Percentiles rank a stretch among this genome's conserved stretches.
phyloP scores from a whole-genome alignment of 2,113 vertebrate species.

The Psilopsiagon aymara region DNA sequence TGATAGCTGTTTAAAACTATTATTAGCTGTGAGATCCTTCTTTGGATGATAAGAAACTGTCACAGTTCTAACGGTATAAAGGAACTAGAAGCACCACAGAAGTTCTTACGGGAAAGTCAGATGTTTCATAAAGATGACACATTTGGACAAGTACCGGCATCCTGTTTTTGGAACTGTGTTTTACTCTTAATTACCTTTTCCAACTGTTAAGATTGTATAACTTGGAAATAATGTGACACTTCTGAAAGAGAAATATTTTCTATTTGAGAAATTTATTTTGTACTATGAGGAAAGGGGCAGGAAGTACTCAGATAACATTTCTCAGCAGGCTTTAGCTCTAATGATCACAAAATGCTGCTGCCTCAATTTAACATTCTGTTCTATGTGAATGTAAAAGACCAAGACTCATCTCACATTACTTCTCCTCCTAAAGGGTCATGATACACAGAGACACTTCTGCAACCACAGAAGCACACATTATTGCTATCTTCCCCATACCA shows the following conservation, averaged over 20 bases:
- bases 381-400: background rate
- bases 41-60: background rate
- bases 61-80: background rate
- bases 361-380: background rate
- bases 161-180: constrained; percentile 13
- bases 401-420: background rate
- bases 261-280: background rate
- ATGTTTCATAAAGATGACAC: background rate
- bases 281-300: background rate
- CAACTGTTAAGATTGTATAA: background rate
- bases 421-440: background rate
- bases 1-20: constrained; percentile 3
- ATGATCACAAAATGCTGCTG: background rate
- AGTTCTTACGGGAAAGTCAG: background rate
- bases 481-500: background rate
- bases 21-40: constrained; percentile 20
- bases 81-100: background rate
- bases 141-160: background rate
- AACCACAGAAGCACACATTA: background rate
- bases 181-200: constrained; percentile 35
- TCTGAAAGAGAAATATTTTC: constrained; percentile 13
- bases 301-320: background rate
- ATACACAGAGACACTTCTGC: background rate
- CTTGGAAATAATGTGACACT: constrained; percentile 11
- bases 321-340: background rate